Conservation (phyloP, 2,797 vertebrate genomes). For the Microctenopoma lineatum region DNA sequence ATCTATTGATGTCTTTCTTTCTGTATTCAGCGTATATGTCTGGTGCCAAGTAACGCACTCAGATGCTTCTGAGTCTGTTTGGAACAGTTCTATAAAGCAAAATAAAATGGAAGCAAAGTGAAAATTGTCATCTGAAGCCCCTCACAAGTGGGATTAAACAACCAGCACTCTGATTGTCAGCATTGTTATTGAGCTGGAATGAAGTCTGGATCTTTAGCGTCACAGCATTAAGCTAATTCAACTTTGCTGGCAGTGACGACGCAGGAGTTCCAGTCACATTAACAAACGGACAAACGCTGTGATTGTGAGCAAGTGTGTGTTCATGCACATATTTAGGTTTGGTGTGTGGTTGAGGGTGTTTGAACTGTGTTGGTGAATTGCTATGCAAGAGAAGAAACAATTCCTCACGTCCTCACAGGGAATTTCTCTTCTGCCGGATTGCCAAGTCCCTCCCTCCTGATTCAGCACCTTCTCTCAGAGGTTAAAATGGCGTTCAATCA, state of each 20-base stretch:
- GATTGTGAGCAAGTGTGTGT: slow-evolving; percentile 12
- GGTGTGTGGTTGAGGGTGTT: background rate
- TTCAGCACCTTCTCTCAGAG: slow-evolving; percentile 52
- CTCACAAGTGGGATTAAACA: slow-evolving; percentile 38
- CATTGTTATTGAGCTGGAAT: slow-evolving; percentile 53
- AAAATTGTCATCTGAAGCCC: slow-evolving; percentile 37
- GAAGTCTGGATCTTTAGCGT: slow-evolving; percentile 55
- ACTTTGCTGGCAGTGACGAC: slow-evolving; percentile 44
- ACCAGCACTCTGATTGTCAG: no score
- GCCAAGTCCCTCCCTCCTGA: slow-evolving; percentile 64
- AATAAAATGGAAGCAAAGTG: slow-evolving; percentile 25
- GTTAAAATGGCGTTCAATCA: slow-evolving; percentile 72
- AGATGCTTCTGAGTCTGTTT: slow-evolving; percentile 13
- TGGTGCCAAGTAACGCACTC: slow-evolving; percentile 9
- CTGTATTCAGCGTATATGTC: slow-evolving; percentile 26
- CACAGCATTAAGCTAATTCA: slow-evolving; percentile 51
- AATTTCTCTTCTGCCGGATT: slow-evolving; percentile 41
- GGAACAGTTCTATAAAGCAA: slow-evolving; percentile 20
- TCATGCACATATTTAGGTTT: slow-evolving; percentile 1
- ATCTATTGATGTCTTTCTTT: slow-evolving; percentile 13
- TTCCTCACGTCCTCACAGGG: slow-evolving; percentile 34
- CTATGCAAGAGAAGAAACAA: slow-evolving; percentile 47
- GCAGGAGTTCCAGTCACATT: slow-evolving; percentile 53
- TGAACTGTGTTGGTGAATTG: slow-evolving; percentile 4
- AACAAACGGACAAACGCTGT: slow-evolving; percentile 34